Evolutionary conservation across 2,113 vertebrate genomes (phyloP).

Genomic region (Tachuris rubrigastra): DNA sequence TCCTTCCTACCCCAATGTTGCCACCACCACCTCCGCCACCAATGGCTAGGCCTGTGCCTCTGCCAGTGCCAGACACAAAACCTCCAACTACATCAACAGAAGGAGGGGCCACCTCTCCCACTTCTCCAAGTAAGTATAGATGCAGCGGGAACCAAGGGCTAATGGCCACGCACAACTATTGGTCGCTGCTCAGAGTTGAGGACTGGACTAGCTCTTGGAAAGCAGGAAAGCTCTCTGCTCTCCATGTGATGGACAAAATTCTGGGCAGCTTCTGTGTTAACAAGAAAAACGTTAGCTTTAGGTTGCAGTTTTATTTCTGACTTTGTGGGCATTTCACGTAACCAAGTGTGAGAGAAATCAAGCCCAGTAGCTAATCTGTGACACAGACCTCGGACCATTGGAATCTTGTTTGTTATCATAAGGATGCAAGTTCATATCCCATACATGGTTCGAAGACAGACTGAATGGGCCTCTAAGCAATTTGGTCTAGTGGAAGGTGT

Average conservation of each 20-base stretch:
- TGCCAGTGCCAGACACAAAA: constrained; percentile 97
- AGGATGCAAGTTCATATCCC: neutral
- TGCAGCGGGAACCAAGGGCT: constrained; percentile 9
- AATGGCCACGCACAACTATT: neutral
- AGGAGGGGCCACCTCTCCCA: constrained; percentile 93
- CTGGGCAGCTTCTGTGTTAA: neutral
- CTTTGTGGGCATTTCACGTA: neutral
- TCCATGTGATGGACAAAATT: neutral
- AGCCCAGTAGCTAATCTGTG: neutral
- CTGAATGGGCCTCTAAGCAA: neutral
- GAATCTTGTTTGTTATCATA: neutral
- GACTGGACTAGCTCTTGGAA: neutral
- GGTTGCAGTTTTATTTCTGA: neutral
- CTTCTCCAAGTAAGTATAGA: constrained; percentile 94
- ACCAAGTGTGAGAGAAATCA: neutral
- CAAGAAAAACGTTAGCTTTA: neutral
- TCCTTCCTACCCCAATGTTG: constrained; percentile 98
- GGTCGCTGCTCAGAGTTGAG: neutral
- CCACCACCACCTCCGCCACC: constrained; percentile 96
- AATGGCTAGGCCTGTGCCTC: constrained; percentile 97
- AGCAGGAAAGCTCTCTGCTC: neutral
- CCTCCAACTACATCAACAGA: constrained; percentile 94
- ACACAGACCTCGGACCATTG: neutral
- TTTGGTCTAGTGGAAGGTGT: too few species aligned
- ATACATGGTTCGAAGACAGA: neutral